These are phyloP conservation scores for Boloria selene DNA, from an alignment of 2,888 invertebrate species.

Conservation along the genomic window DNA sequence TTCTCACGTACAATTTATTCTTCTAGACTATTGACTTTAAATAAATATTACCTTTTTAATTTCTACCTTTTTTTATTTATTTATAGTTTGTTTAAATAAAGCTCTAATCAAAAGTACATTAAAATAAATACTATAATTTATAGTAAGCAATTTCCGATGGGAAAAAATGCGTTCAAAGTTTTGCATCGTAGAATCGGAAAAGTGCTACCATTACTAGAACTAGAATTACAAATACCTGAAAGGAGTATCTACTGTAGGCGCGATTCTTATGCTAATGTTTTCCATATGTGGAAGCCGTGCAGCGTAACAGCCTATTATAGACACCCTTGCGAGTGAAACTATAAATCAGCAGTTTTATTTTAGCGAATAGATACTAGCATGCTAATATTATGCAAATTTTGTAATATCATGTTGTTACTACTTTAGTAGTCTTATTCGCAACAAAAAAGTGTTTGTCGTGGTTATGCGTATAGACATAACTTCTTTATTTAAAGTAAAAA, in stretches of 20 bases:
- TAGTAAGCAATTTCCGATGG: too few relatives aligned
- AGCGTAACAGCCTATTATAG: conserved; percentile 25
- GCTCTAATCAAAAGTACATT: too few relatives aligned
- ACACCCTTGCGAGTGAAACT: conserved; percentile 19
- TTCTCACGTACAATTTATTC: neutral
- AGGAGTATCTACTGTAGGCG: neutral
- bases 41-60: too few relatives aligned
- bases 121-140: too few relatives aligned
- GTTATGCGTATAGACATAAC: neutral
- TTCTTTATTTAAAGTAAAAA: neutral
- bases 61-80: too few relatives aligned
- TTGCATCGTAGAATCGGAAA: neutral
- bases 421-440: neutral
- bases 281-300: conserved; percentile 23
- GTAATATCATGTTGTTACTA: conserved; percentile 3
- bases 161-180: neutral
- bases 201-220: conserved; percentile 1
- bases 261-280: conserved; percentile 18
- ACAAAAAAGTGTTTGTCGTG: neutral
- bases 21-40: too few relatives aligned
- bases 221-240: conserved; percentile 12
- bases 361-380: neutral
- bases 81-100: too few relatives aligned
- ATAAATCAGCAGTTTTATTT: conserved; percentile 21
- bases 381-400: conserved; percentile 21